phyloP scores from a whole-genome alignment of 2,888 invertebrate genomes.

The Acronicta aceris region DNA sequence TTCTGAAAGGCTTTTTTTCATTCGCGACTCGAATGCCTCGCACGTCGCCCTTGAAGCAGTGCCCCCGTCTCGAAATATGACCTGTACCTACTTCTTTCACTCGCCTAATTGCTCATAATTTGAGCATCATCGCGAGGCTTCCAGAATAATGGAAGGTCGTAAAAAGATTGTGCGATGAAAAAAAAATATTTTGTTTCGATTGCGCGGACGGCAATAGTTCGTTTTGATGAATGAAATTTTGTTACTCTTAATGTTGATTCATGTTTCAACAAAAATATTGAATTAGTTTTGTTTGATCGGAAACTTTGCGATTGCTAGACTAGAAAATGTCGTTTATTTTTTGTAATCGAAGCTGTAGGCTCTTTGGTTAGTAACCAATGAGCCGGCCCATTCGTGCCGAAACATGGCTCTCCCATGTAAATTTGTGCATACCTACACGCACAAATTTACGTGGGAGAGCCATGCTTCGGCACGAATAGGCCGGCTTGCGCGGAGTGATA shows the following conservation, averaged over 20 bases:
- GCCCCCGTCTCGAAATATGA: constrained; percentile 45
- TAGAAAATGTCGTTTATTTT: constrained; percentile 5
- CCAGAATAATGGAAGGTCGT: constrained; percentile 25
- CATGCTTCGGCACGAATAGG: too few species aligned
- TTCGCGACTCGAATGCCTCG: constrained; percentile 25
- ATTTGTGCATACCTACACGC: too few species aligned
- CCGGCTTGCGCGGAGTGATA: too few species aligned
- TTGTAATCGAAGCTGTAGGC: background rate
- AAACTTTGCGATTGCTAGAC: constrained; percentile 9
- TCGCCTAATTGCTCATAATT: constrained; percentile 55
- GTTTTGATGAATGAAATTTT: constrained; percentile 30
- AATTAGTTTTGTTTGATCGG: constrained; percentile 24
- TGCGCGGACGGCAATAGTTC: constrained; percentile 9
- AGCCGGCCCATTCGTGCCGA: too few species aligned
- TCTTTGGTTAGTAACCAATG: background rate
- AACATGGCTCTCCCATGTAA: too few species aligned
- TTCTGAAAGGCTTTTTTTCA: constrained; percentile 39
- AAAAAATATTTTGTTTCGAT: constrained; percentile 22
- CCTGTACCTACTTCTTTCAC: constrained; percentile 36
- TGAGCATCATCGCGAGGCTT: constrained; percentile 31
- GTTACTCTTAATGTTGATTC: constrained; percentile 33
- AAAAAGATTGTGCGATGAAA: constrained; percentile 16
- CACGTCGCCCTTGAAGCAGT: constrained; percentile 30
- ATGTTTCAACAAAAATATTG: constrained; percentile 22
- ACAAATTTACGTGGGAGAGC: too few species aligned